Evolutionary conservation across 1,140 invertebrate species (phyloP).

Genomic region (Dendrolimus punctatus): DNA sequence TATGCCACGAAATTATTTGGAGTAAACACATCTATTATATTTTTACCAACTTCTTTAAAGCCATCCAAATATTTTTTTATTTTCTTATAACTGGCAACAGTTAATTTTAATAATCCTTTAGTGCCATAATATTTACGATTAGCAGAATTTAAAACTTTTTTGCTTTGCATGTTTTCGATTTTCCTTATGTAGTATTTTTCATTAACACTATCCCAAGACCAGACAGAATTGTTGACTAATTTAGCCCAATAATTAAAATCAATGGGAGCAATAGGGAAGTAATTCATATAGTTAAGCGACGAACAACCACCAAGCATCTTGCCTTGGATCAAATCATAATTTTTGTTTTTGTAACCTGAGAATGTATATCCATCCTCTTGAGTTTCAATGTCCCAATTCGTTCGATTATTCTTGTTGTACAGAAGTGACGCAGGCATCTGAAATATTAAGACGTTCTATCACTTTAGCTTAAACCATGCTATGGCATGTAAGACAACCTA

Average conservation of each 20-base stretch:
- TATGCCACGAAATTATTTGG: slow-evolving; percentile 12
- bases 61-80: slow-evolving; percentile 10
- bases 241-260: slow-evolving; percentile 74
- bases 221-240: slow-evolving; percentile 73
- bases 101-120: slow-evolving; percentile 12
- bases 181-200: slow-evolving; percentile 24
- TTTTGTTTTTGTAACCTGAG: slow-evolving; percentile 70
- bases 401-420: slow-evolving; percentile 5
- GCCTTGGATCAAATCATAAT: slow-evolving; percentile 77
- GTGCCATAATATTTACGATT: slow-evolving; percentile 12
- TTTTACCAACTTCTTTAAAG: slow-evolving; percentile 17
- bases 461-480: too few species aligned
- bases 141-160: slow-evolving; percentile 9
- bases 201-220: slow-evolving; percentile 81
- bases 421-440: slow-evolving; percentile 17
- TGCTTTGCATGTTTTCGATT: slow-evolving; percentile 23
- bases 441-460: too few species aligned
- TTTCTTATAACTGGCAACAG: slow-evolving; percentile 4
- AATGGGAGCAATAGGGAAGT: slow-evolving; percentile 73
- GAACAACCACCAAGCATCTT: slow-evolving; percentile 80
- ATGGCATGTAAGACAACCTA: too few species aligned
- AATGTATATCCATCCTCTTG: slow-evolving; percentile 76
- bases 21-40: slow-evolving; percentile 14
- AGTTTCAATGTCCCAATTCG: slow-evolving; percentile 80
- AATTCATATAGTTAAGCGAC: slow-evolving; percentile 83